A percentile compares a stretch with the other conserved stretches of the same genome.
Evolutionary conservation across 2,113 vertebrate species (phyloP).

Genomic region (Microtus ochrogaster): DNA sequence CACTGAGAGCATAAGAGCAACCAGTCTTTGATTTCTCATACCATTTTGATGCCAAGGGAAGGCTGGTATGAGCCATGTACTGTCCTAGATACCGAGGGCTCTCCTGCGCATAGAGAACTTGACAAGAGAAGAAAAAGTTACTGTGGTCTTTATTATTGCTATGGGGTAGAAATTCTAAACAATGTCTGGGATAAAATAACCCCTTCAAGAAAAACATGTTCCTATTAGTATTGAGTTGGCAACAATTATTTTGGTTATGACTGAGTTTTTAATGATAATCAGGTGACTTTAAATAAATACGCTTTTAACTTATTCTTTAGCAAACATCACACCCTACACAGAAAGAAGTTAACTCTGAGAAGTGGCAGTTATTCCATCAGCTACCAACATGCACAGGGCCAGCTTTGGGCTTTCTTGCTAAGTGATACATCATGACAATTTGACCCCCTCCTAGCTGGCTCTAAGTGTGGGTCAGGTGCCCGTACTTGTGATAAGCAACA

Average conservation of each 20-base stretch:
- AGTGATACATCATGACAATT: not conserved
- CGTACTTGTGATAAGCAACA: not conserved
- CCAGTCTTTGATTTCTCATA: not conserved
- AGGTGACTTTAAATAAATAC: slow-evolving; percentile 22
- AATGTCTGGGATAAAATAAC: slow-evolving; percentile 32
- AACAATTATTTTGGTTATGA: slow-evolving; percentile 19
- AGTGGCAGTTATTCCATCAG: not conserved
- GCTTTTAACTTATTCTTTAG: slow-evolving; percentile 15
- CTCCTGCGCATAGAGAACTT: not conserved
- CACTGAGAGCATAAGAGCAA: not conserved
- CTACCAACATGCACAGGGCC: not conserved
- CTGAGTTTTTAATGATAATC: slow-evolving; percentile 9
- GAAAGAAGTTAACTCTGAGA: slow-evolving; percentile 42
- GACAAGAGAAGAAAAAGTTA: not conserved
- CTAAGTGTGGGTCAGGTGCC: not conserved
- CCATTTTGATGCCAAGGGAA: not conserved
- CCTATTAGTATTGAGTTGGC: not conserved
- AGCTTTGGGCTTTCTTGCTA: not conserved
- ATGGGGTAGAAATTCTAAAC: slow-evolving; percentile 30
- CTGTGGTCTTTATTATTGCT: slow-evolving; percentile 9
- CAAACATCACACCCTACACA: not conserved
- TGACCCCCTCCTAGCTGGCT: not conserved
- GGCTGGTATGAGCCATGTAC: not conserved
- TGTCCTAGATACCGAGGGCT: not conserved
- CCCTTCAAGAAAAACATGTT: not conserved